Conservation (phyloP, 2,888 invertebrate species). For the Drosophila kambysellisi region DNA sequence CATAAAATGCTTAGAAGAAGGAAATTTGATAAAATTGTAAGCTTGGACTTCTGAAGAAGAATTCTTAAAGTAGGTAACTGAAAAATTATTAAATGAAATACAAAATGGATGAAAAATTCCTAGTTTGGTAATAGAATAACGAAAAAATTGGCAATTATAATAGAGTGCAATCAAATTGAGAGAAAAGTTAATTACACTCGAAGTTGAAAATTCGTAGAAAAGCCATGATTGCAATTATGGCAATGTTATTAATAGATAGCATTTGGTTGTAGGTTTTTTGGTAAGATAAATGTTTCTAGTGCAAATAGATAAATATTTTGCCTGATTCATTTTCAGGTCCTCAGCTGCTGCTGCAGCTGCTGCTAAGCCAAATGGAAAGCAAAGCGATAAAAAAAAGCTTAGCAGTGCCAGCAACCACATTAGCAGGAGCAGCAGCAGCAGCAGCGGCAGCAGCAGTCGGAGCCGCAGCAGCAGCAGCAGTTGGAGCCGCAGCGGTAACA, state of each 20-base stretch:
- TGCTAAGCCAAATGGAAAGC: slow-evolving; percentile 74
- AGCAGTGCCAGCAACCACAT: slow-evolving; percentile 4
- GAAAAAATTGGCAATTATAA: background rate
- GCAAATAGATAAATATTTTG: slow-evolving; percentile 49
- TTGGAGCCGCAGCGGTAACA: slow-evolving; percentile 43
- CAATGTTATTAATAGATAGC: slow-evolving; percentile 2
- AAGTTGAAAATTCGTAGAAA: background rate
- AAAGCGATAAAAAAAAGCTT: slow-evolving; percentile 25
- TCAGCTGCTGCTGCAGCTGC: slow-evolving; percentile 36
- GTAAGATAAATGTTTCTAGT: slow-evolving; percentile 26
- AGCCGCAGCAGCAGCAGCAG: slow-evolving; percentile 5
- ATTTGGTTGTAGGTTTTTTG: slow-evolving; percentile 6
- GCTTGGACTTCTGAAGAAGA: background rate
- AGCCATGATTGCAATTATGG: slow-evolving; percentile 2
- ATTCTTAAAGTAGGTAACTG: background rate
- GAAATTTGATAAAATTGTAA: background rate
- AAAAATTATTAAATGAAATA: background rate
- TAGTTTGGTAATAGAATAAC: background rate
- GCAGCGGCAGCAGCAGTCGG: slow-evolving; percentile 18
- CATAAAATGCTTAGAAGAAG: slow-evolving; percentile 3
- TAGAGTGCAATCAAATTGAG: background rate
- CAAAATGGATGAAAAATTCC: background rate
- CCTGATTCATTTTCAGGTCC: slow-evolving; percentile 56
- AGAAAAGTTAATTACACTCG: background rate
- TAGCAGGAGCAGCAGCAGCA: slow-evolving; percentile 12